Percentiles rank a stretch among this genome's conserved stretches.
These are phyloP conservation scores for Lepidocyrtinus sp. DNA, from an alignment of 2,888 invertebrate species.

Conservation along the genomic window DNA sequence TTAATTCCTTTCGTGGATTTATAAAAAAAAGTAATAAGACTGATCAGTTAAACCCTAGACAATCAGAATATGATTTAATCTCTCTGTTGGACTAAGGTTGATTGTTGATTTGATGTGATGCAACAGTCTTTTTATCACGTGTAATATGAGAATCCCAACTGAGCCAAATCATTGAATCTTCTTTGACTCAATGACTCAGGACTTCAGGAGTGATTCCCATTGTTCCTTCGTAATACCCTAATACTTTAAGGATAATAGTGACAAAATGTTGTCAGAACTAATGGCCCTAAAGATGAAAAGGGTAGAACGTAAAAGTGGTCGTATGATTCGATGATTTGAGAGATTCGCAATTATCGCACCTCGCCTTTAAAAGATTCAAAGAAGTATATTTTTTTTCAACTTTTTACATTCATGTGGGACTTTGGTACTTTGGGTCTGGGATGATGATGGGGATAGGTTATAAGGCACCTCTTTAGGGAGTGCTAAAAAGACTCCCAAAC, in stretches of 20 bases:
- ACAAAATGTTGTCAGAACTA: constrained; percentile 31
- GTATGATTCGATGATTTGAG: constrained; percentile 39
- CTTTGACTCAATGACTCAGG: no score
- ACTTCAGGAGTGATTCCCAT: constrained; percentile 50
- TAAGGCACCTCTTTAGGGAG: no score
- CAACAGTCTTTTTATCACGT: constrained; percentile 16
- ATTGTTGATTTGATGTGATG: neutral
- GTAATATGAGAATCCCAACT: constrained; percentile 26
- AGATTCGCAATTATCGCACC: constrained; percentile 56
- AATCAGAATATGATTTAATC: no score
- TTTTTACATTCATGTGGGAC: constrained; percentile 27
- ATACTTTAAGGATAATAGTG: constrained; percentile 24
- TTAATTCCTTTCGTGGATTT: neutral
- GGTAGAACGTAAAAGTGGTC: no score
- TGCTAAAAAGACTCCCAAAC: no score
- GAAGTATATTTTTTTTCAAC: constrained; percentile 18
- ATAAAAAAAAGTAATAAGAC: neutral
- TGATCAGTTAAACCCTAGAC: neutral
- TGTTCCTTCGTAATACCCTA: constrained; percentile 33
- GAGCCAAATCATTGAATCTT: constrained; percentile 41
- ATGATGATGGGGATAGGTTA: no score
- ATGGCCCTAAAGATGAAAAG: no score
- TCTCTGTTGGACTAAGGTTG: no score
- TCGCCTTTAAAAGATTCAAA: constrained; percentile 47
- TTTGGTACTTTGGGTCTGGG: constrained; percentile 20